Percentiles rank a stretch among this genome's conserved stretches.
Evolutionary conservation across 2,888 invertebrate species (phyloP).

Genomic region (Dicyrtoma fusca): DNA sequence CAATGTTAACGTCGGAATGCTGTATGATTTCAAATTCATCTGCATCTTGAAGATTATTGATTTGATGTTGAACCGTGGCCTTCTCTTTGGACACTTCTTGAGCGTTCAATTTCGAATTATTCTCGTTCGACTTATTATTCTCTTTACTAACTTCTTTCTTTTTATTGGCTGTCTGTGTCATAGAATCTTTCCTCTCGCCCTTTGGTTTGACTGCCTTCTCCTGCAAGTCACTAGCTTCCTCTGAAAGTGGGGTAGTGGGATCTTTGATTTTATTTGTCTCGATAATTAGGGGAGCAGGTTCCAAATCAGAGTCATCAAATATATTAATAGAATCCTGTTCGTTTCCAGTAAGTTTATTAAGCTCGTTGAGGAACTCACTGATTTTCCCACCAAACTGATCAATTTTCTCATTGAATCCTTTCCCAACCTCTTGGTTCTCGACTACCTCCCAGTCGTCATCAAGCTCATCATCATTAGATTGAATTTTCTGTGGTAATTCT

Average conservation of each 20-base stretch:
- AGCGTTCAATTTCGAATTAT: background rate
- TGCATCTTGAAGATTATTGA: constrained; percentile 1
- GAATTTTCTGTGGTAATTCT: constrained; percentile 26
- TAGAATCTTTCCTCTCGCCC: constrained; percentile 20
- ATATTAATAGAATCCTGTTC: constrained; percentile 17
- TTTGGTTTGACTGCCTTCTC: background rate
- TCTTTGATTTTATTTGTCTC: background rate
- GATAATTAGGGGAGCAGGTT: constrained; percentile 10
- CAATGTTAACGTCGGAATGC: constrained; percentile 20
- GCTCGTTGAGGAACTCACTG: constrained; percentile 35
- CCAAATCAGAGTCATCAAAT: constrained; percentile 14
- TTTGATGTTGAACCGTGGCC: background rate
- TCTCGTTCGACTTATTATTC: too few relatives aligned
- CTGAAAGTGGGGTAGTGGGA: too few relatives aligned
- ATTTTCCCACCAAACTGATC: constrained; percentile 38
- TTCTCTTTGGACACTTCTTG: background rate
- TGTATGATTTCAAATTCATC: constrained; percentile 27
- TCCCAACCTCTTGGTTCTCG: background rate
- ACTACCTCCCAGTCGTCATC: constrained; percentile 23
- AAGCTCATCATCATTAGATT: background rate
- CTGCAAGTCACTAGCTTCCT: background rate
- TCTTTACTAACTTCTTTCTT: background rate
- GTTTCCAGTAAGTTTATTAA: constrained; percentile 28
- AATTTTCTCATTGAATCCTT: constrained; percentile 35
- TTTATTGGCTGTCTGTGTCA: constrained; percentile 25